Conservation (phyloP, 2,888 invertebrate genomes). For the Autographa pulchrina region DNA sequence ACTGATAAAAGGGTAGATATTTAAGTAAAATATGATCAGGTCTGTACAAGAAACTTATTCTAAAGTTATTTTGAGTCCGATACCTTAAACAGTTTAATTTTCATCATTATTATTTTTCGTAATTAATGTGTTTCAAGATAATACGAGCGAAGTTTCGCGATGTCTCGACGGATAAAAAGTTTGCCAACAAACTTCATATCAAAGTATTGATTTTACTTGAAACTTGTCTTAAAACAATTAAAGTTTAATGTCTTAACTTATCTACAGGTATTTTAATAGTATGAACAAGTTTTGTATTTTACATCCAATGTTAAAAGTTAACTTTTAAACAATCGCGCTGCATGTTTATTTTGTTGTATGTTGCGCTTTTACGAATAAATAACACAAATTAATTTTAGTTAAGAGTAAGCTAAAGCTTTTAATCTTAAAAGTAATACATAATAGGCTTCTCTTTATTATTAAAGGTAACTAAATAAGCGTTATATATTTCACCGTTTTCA, state of each 20-base stretch:
- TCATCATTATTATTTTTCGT: constrained; percentile 1
- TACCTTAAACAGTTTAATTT: background rate
- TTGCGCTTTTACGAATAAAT: too few relatives aligned
- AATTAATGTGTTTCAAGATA: constrained; percentile 1
- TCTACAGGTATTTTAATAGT: background rate
- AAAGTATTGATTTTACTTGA: constrained; percentile 6
- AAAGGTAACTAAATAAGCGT: too few relatives aligned
- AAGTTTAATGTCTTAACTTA: background rate
- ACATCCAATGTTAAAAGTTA: background rate
- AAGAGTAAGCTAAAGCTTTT: too few relatives aligned
- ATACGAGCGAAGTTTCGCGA: background rate
- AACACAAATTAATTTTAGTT: too few relatives aligned
- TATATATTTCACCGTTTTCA: too few relatives aligned
- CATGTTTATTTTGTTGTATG: too few relatives aligned
- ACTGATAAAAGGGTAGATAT: too few relatives aligned
- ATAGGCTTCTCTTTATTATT: too few relatives aligned
- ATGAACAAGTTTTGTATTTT: background rate
- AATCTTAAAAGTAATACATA: too few relatives aligned
- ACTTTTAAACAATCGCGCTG: too few relatives aligned
- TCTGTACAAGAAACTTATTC: background rate
- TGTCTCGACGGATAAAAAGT: background rate
- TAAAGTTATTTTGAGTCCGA: background rate
- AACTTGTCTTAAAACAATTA: constrained; percentile 3
- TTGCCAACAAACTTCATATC: background rate
- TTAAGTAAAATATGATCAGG: too few relatives aligned